Percentiles rank a stretch among this genome's conserved stretches.
phyloP scores from a whole-genome alignment of 2,888 invertebrate genomes.

The Anthoptus insignis region DNA sequence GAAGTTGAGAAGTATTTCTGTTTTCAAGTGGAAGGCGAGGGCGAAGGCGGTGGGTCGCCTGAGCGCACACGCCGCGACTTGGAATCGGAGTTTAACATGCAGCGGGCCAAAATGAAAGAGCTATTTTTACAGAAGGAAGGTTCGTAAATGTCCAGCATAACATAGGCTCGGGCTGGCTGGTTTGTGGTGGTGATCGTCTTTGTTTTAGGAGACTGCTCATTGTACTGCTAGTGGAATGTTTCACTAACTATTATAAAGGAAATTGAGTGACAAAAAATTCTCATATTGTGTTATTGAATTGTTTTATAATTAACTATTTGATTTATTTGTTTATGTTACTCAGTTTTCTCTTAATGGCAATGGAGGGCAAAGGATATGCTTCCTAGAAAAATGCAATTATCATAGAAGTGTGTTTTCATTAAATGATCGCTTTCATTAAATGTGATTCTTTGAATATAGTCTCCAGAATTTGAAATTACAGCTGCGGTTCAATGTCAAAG shows the following conservation, averaged over 20 bases:
- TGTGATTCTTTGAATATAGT: neutral
- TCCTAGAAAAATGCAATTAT: neutral
- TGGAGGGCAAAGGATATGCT: neutral
- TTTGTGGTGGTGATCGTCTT: slow-evolving; percentile 29
- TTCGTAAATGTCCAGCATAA: slow-evolving; percentile 67
- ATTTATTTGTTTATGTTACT: neutral
- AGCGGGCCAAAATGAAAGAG: slow-evolving; percentile 97
- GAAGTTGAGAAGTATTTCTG: slow-evolving; percentile 78
- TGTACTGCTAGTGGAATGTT: slow-evolving; percentile 30
- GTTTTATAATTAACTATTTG: neutral
- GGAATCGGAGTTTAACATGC: slow-evolving; percentile 95
- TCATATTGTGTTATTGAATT: neutral
- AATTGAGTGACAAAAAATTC: neutral
- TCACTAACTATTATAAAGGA: slow-evolving; percentile 15
- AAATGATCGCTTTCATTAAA: neutral
- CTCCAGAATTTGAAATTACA: neutral
- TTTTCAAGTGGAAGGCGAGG: slow-evolving; percentile 75
- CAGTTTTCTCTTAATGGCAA: slow-evolving; percentile 3
- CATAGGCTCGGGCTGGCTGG: slow-evolving; percentile 23
- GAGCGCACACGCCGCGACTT: slow-evolving; percentile 82
- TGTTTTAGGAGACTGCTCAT: slow-evolving; percentile 17
- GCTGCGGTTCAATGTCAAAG: neutral
- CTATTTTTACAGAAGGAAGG: slow-evolving; percentile 98
- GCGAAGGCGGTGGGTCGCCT: slow-evolving; percentile 59
- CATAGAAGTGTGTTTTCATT: neutral